Base-by-base conservation (phyloP, 2,888 invertebrate genomes). In the Timema cristinae region DNA sequence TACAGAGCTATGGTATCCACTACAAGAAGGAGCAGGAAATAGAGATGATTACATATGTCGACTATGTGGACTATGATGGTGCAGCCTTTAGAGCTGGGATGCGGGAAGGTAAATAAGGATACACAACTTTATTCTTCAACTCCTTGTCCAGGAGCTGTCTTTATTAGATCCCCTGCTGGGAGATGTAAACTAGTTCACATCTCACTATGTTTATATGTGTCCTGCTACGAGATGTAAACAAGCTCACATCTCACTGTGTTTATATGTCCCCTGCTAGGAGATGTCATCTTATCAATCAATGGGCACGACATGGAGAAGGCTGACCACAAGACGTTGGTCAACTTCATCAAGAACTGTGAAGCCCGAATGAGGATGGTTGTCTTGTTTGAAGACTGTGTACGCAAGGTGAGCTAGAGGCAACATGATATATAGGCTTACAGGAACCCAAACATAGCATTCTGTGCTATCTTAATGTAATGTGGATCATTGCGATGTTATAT, bases 11-110 rank as follows among this genome's bases (percentile, higher is more conserved):
- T 81, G 97, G 97, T 52, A 97, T 98, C 74, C 96, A 97, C 81
- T 96, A 97, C 82, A 95, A 95, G 81, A 91, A 92, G 84, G 95
- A 94, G 78, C 92, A 94, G 81, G 95, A 96, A 81, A 93, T 97
- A 73, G 97, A 98, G 83, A 92, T 97, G 85, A 94, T 98, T 73
- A 98, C 97, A 0, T 98, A 98, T 81, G 97, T 98, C 66, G 98
- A 98, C 81, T 96, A 95, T 81, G 96, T 98, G 71, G 97, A 96
- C 78, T 89, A 91, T 74, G 94, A 94, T 76, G 97, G 97, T 0
- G 92, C 97, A 0, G 97, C 98, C 0, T 94, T 92, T 79, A 87
- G 90, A 75, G 93, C 97, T 0, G 98, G 98, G 7, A 94, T 98
- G 93, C 87, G 96, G 10, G 94, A 95, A 83, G 98, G 88, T 87